A percentile compares a stretch with the other conserved stretches of the same genome.
phyloP scores from a whole-genome alignment of 2,888 invertebrate genomes.

The Drosophila picticornis region DNA sequence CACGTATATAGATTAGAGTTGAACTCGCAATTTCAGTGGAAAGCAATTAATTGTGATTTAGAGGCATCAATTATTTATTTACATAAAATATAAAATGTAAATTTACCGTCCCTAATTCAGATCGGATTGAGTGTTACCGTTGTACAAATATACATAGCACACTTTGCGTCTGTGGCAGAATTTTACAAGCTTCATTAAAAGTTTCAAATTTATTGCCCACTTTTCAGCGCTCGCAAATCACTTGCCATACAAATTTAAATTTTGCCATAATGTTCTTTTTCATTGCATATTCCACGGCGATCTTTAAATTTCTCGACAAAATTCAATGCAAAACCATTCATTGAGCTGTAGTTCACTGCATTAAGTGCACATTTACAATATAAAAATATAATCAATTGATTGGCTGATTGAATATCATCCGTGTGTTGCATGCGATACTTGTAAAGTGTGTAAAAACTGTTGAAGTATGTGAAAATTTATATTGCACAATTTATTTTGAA shows the following conservation, averaged over 20 bases:
- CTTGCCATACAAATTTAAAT: slow-evolving; percentile 19
- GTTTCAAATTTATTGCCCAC: slow-evolving; percentile 16
- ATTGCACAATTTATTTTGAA: background rate
- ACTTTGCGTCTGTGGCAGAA: slow-evolving; percentile 13
- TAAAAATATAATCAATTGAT: slow-evolving; percentile 1
- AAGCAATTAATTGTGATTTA: slow-evolving; percentile 15
- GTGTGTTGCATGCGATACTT: background rate
- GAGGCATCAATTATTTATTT: slow-evolving; percentile 24
- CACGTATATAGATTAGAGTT: background rate
- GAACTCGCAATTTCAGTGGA: background rate
- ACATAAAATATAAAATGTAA: slow-evolving; percentile 30
- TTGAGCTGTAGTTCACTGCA: no score
- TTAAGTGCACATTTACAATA: no score
- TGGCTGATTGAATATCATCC: background rate
- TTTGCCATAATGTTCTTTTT: slow-evolving; percentile 20
- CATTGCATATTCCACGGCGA: slow-evolving; percentile 28
- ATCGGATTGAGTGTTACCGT: slow-evolving; percentile 15
- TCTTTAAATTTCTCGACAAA: background rate
- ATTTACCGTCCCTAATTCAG: slow-evolving; percentile 17
- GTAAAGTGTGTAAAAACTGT: background rate
- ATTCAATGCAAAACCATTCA: background rate
- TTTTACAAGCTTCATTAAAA: slow-evolving; percentile 13
- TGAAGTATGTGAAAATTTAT: background rate
- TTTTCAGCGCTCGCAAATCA: background rate
- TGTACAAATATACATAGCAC: slow-evolving; percentile 14